Conservation (phyloP, 2,797 vertebrate species). For the Tinamus major region DNA sequence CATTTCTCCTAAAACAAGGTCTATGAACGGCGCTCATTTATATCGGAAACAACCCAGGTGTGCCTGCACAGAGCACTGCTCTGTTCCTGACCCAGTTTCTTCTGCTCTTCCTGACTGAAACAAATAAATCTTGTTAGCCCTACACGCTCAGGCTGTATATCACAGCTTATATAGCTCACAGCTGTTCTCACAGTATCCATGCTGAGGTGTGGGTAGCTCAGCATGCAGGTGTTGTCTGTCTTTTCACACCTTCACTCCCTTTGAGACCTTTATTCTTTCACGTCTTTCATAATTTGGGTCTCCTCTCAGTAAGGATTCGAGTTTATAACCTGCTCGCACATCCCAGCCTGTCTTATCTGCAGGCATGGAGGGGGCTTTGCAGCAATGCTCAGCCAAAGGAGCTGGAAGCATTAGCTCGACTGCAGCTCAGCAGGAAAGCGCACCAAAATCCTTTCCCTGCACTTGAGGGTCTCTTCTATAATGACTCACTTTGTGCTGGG, state of each 20-base stretch:
- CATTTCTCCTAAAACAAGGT: not conserved
- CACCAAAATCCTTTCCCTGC: not conserved
- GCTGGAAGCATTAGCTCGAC: not conserved
- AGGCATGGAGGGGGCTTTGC: rapidly evolving
- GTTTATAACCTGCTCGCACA: not conserved
- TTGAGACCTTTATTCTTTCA: not conserved
- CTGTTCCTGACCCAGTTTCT: not conserved
- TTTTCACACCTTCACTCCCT: not conserved
- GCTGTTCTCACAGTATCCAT: rapidly evolving
- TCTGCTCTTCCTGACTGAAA: not conserved
- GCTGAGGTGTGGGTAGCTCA: not conserved
- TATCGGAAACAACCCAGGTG: not conserved
- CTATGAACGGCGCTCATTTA: rapidly evolving
- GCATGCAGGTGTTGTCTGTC: not conserved
- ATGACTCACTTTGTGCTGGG: not conserved
- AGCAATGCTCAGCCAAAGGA: not conserved
- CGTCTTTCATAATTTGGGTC: not conserved
- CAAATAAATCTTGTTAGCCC: not conserved
- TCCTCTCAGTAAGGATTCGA: not conserved
- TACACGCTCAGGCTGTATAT: rapidly evolving
- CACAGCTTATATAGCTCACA: rapidly evolving
- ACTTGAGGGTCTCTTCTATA: conserved; percentile 3
- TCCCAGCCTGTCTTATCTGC: not conserved
- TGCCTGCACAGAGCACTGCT: not conserved
- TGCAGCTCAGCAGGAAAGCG: not conserved